Percentiles rank a stretch among this genome's conserved stretches.
phyloP scores from a whole-genome alignment of 2,888 invertebrate species.

The Congeria kusceri region DNA sequence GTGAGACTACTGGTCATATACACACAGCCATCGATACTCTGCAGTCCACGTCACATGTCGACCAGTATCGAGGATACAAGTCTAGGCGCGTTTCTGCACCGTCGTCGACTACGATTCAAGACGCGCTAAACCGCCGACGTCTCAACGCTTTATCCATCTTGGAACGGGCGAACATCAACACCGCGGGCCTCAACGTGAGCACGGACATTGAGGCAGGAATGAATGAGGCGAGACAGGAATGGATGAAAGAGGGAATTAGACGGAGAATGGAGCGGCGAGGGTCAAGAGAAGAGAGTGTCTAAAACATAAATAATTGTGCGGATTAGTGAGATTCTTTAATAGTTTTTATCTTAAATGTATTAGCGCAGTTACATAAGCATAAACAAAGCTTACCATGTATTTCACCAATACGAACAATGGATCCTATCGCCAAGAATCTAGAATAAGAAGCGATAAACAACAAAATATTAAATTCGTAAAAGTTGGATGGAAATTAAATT shows the following conservation, averaged over 20 bases:
- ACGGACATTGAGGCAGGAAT: conserved; percentile 54
- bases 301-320: not conserved
- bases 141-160: conserved; percentile 59
- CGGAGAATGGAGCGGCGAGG: conserved; percentile 14
- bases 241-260: conserved; percentile 54
- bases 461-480: too few species aligned
- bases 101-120: conserved; percentile 40
- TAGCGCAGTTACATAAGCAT: too few species aligned
- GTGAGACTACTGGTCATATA: not conserved
- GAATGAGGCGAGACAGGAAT: conserved; percentile 56
- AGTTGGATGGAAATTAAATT: too few species aligned
- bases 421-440: too few species aligned
- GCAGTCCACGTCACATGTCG: not conserved
- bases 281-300: conserved; percentile 22
- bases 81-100: conserved; percentile 51
- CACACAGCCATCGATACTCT: conserved; percentile 33
- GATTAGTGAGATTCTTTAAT: too few species aligned
- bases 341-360: too few species aligned
- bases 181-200: conserved; percentile 41
- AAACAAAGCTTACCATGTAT: too few species aligned
- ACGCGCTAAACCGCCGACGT: conserved; percentile 44
- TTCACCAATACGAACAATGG: too few species aligned
- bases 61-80: conserved; percentile 12
- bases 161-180: conserved; percentile 56
- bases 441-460: too few species aligned